Evolutionary conservation across 2,113 vertebrate genomes (phyloP).

Genomic region (Microcebus murinus): DNA sequence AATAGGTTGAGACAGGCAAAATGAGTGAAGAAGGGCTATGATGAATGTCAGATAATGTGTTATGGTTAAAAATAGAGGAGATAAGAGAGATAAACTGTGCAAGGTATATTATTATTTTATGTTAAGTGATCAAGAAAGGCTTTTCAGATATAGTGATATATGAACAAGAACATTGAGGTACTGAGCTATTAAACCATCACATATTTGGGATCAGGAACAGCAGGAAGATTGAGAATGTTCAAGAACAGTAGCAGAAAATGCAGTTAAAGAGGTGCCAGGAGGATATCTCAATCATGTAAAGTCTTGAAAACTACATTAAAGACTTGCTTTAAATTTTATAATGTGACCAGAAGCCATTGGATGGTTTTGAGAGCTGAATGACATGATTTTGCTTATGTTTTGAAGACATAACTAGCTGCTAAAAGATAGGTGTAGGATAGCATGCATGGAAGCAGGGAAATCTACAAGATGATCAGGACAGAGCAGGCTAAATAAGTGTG

Average conservation of each 20-base stretch:
- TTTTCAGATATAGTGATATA: neutral
- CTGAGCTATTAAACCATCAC: neutral
- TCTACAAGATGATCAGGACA: neutral
- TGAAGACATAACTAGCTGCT: neutral
- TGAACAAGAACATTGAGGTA: neutral
- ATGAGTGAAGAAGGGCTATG: neutral
- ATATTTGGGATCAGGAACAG: fast-evolving
- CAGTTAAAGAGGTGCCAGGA: neutral
- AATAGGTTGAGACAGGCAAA: neutral
- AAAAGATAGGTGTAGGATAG: neutral
- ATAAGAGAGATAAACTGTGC: neutral
- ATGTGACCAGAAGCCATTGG: neutral
- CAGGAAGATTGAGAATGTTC: neutral
- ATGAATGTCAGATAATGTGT: neutral
- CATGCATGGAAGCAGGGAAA: neutral
- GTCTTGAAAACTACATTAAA: neutral
- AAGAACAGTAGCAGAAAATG: neutral
- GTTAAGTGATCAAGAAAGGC: neutral
- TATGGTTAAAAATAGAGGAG: neutral
- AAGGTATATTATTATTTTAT: neutral
- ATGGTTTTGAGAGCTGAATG: neutral
- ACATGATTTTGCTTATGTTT: neutral
- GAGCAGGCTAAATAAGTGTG: neutral
- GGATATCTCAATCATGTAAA: fast-evolving
- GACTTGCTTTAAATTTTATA: neutral